Base-by-base conservation (phyloP, 2,888 invertebrate species). In the Notocelia uddmanniana region DNA sequence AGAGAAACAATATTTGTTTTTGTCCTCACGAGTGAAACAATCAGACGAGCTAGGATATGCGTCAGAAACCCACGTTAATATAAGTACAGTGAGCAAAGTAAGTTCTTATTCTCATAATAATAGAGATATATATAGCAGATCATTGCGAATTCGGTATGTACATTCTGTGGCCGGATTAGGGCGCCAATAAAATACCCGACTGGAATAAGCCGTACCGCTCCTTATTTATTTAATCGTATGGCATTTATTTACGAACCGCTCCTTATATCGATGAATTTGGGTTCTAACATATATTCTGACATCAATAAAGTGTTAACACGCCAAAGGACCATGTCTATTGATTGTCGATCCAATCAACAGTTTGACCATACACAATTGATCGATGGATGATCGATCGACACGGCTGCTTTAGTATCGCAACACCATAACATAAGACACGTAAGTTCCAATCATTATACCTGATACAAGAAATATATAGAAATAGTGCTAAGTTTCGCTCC, bases 401-500 rank as follows among this genome's bases (percentile, higher is more conserved):
- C 8, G n/a, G 45, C 15, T n/a, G 45, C 13, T 45, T 45, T 45
- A 45, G n/a, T 13, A 13, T 13, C 3, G 45, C n/a, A 45, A 45
- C 45, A 45, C 45, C n/a, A 19, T 34, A 37, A 11, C 15, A 63
- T 73, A 73, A 73, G 63, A 31, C 73, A 69, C 68, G 45, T 73
- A 64, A 52, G 68, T 73, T 64, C 68, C 69, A 63, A 41, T 69
- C 50, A 41, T n/a, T 52, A 67, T 73, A 69, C 73, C 73, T 69
- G 69, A 69, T 31, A 21, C 63, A 15, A 55, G 18, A 69, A 15
- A 63, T 63, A 68, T 66, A 71, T 59, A 59, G 50, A 34, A 59
- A 71, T 69, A 73, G 73, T 69, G 31, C 68, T 75, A 74, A 76
- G 73, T 72, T 71, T 73, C 50, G 64, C 69, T 73, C 57, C 74